Evolutionary conservation across 1,140 invertebrate genomes (phyloP), one percentile per base, ranked within the genome.

Genomic region (Drosophila sp.): DNA sequence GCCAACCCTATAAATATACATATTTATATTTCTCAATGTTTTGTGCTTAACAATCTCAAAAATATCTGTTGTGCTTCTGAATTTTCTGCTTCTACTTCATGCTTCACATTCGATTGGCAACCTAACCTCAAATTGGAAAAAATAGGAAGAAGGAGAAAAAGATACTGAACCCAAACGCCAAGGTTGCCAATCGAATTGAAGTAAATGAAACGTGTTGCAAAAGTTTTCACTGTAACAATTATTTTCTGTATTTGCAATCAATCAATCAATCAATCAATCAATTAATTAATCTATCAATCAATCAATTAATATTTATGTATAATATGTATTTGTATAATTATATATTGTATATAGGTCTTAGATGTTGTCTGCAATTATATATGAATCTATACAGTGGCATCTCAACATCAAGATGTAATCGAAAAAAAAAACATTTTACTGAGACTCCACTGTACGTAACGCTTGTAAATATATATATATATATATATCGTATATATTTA

Each of bases 11-110:
- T 45, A 65, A 58, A 53, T 29, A 29, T 29, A 61, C 21, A n/a
- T 38, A 11, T 38, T 13, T 38, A 21, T 21, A 21, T 38, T 38
- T 38, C 36, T 43, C 32, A 21, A 21, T 21, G 21, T 40, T 76
- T 59, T 61, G 46, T 61, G 62, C 50, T 61, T 54, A 50, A 72
- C 56, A 65, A 67, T 74, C 62, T 65, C 70, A 73, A 78, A 82
- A 78, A 78, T 79, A 78, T 77, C 45, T 43, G 41, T 50, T 56
- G 46, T 54, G 38, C 62, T 40, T 3, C 14, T 45, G n/a, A n/a
- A n/a, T 16, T 13, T 61, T 48, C 18, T 48, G 13, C n/a, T 9
- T 36, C 27, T 14, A 21, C 13, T 36, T 43, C 21, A 3, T 32
- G 27, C 46, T 51, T 50, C 34, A 18, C 4, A 9, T 58, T 51